Percentiles rank a stretch among this genome's conserved stretches.
Conservation (phyloP, 2,888 invertebrate species). For the Terebella lapidaria region DNA sequence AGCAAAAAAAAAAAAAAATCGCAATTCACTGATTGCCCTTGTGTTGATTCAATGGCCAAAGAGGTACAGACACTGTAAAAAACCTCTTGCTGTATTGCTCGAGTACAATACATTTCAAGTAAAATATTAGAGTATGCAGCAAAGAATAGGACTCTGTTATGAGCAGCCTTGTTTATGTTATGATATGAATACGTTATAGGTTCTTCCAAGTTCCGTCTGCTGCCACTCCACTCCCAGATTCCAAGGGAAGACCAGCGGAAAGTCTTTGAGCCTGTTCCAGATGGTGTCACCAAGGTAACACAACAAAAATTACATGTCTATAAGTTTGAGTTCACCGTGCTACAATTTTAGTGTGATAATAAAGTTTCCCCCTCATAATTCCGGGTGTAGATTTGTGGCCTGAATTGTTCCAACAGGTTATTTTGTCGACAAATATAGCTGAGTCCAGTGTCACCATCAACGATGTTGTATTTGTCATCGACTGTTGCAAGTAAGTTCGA, state of each 20-base stretch:
- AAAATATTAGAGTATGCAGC: too few species aligned
- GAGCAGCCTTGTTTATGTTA: too few species aligned
- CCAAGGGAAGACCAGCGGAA: constrained; percentile 87
- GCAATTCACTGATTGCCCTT: too few species aligned
- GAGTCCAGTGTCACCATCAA: constrained; percentile 98
- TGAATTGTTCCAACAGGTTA: constrained; percentile 78
- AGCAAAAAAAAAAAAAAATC: too few species aligned
- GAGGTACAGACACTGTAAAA: too few species aligned
- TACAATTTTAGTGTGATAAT: too few species aligned
- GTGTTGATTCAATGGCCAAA: too few species aligned
- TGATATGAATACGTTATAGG: too few species aligned
- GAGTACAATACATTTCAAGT: too few species aligned
- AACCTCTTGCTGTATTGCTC: too few species aligned
- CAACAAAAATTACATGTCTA: neutral
- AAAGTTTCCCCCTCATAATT: neutral
- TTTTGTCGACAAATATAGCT: constrained; percentile 95
- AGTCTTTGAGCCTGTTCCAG: constrained; percentile 83
- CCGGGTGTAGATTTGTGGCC: neutral
- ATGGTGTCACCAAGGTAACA: constrained; percentile 76
- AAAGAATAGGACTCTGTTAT: too few species aligned
- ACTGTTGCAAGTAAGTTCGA: constrained; percentile 79
- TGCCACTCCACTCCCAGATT: constrained; percentile 96
- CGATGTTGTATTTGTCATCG: constrained; percentile 96
- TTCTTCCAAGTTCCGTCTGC: constrained; percentile 58
- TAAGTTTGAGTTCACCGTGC: too few species aligned